Evolutionary conservation across 2,797 vertebrate genomes (phyloP).

Genomic region (Leucoraja ocellata): DNA sequence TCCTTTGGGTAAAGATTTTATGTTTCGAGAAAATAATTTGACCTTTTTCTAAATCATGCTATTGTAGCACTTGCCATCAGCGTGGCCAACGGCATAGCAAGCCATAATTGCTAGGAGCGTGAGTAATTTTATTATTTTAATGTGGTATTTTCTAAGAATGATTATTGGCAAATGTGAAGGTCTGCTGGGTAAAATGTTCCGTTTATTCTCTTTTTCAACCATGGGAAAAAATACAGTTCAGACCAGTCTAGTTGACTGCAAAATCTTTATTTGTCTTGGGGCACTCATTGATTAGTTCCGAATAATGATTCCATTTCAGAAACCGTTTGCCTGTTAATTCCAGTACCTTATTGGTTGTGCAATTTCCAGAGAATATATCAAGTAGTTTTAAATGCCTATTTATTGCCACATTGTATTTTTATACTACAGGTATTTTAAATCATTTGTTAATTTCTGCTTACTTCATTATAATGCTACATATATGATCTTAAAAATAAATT

Average conservation of each 20-base stretch:
- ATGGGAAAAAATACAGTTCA: not conserved
- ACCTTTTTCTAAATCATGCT: constrained; percentile 26
- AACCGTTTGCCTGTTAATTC: not conserved
- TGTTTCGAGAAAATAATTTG: not conserved
- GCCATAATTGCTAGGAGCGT: constrained; percentile 14
- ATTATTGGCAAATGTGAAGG: not conserved
- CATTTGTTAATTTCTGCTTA: constrained; percentile 28
- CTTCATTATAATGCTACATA: constrained; percentile 1
- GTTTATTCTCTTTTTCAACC: not conserved
- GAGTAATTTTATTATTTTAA: constrained; percentile 17
- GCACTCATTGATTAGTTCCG: not conserved
- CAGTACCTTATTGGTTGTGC: not conserved
- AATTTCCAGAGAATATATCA: constrained; percentile 16
- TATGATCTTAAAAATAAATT: constrained; percentile 23
- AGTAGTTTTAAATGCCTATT: constrained; percentile 32
- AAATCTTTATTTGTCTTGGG: not conserved
- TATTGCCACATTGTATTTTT: constrained; percentile 37
- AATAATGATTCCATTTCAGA: not conserved
- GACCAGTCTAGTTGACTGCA: not conserved
- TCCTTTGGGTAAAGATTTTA: constrained; percentile 26
- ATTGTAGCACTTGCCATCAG: constrained; percentile 19
- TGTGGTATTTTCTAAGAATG: not conserved
- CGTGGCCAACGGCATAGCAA: constrained; percentile 1
- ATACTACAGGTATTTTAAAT: not conserved
- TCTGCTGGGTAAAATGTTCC: not conserved